phyloP scores from a whole-genome alignment of 2,113 vertebrate genomes.

The Hemiprocne comata region DNA sequence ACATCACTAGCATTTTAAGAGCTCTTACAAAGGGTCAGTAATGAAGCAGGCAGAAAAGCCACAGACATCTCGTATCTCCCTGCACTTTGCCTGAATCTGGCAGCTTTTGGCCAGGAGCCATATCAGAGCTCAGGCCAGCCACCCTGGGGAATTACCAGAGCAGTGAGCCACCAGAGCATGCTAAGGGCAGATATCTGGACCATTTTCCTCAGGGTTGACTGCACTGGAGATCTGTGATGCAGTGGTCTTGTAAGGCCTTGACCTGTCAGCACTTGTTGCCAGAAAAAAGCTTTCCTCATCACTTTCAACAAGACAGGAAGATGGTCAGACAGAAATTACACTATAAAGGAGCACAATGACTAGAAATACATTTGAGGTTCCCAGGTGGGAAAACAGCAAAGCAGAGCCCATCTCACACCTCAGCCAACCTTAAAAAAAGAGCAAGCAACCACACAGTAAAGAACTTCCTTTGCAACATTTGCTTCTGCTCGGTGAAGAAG shows the following conservation, averaged over 20 bases:
- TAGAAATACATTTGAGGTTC: not conserved
- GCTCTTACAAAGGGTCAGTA: not conserved
- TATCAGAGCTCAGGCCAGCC: not conserved
- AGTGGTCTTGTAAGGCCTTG: not conserved
- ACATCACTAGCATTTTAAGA: not conserved
- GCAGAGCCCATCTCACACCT: not conserved
- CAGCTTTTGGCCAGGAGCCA: not conserved
- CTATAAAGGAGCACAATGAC: accelerated
- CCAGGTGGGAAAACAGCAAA: not conserved
- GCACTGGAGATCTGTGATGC: not conserved
- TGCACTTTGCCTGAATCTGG: not conserved
- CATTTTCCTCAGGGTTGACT: not conserved
- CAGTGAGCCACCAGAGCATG: no score
- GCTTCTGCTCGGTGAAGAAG: not conserved
- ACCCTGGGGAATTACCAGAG: accelerated
- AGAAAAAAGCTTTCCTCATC: not conserved
- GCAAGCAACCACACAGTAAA: not conserved
- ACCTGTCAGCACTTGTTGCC: not conserved
- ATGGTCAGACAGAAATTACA: not conserved
- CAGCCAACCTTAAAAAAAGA: not conserved
- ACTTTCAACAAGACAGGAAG: not conserved
- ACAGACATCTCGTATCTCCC: not conserved
- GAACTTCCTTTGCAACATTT: not conserved
- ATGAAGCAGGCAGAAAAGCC: not conserved
- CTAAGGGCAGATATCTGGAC: not conserved